Evolutionary conservation across 1,140 invertebrate species (phyloP).

Genomic region (Drosophila baimaii): DNA sequence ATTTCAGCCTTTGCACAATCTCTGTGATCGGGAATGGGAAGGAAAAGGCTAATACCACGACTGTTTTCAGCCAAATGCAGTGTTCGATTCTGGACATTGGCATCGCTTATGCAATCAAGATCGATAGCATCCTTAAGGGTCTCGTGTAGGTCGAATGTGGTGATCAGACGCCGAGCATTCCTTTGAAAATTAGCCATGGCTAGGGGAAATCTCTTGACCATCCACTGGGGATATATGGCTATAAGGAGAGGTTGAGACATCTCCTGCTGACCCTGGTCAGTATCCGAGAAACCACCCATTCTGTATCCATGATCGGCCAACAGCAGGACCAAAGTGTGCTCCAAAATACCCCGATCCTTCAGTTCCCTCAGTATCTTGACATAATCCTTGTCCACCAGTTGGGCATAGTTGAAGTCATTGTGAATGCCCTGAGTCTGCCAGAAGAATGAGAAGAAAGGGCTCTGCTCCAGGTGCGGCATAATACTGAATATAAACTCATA

Average conservation of each 20-base stretch:
- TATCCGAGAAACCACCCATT: not conserved
- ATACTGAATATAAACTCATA: constrained; percentile 12
- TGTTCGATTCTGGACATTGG: constrained; percentile 47
- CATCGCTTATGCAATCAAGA: constrained; percentile 66
- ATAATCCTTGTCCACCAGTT: not conserved
- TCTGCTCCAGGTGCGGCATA: constrained; percentile 20
- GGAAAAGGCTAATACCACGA: constrained; percentile 90
- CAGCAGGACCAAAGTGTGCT: constrained; percentile 20
- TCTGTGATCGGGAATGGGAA: constrained; percentile 88
- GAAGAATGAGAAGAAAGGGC: constrained; percentile 8
- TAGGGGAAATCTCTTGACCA: constrained; percentile 2
- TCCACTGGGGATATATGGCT: constrained; percentile 21
- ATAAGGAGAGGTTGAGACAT: constrained; percentile 27
- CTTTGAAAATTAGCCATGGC: constrained; percentile 87
- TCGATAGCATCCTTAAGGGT: constrained; percentile 86
- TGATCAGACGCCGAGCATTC: constrained; percentile 90
- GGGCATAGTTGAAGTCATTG: constrained; percentile 12
- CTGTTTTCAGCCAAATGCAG: constrained; percentile 18
- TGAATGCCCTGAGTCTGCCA: constrained; percentile 9
- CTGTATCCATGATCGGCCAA: constrained; percentile 13
- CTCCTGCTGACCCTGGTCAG: constrained; percentile 6
- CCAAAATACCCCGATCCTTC: not conserved
- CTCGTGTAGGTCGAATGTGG: constrained; percentile 92
- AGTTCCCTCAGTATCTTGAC: not conserved
- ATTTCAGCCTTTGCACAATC: constrained; percentile 88